Percentiles rank a stretch among this genome's conserved stretches.
Conservation (phyloP, 2,888 invertebrate genomes). For the Drosophila macrospina region DNA sequence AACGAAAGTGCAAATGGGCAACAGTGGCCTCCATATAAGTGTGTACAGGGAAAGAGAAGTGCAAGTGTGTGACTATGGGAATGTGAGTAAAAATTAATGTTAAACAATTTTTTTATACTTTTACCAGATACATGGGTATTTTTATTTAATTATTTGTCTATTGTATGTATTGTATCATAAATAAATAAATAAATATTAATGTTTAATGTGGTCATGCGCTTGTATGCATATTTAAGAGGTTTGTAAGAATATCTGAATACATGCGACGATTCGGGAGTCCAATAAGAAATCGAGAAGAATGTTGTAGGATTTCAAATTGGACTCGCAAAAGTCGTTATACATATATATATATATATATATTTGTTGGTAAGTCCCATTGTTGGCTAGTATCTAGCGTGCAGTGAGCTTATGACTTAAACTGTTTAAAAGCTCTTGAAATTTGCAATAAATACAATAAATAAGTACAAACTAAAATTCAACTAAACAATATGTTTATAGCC, state of each 20-base stretch:
- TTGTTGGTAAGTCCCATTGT: conserved; percentile 48
- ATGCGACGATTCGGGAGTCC: conserved; percentile 85
- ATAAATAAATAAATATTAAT: conserved; percentile 46
- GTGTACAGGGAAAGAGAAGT: not conserved
- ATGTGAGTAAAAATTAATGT: not conserved
- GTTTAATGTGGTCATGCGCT: conserved; percentile 12
- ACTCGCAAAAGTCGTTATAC: conserved; percentile 84
- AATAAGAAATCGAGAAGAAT: conserved; percentile 79
- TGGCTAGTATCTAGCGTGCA: conserved; percentile 53
- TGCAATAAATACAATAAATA: conserved; percentile 59
- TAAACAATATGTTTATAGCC: conserved; percentile 36
- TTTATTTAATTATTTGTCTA: conserved; percentile 42
- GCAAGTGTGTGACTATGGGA: not conserved
- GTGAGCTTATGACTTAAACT: conserved; percentile 51
- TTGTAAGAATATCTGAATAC: conserved; percentile 55
- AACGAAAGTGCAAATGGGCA: not conserved
- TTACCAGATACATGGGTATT: conserved; percentile 32
- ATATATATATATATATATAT: conserved; percentile 15
- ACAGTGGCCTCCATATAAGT: not conserved
- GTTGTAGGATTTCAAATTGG: conserved; percentile 83
- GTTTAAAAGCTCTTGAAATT: conserved; percentile 21
- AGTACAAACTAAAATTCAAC: conserved; percentile 69
- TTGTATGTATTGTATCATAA: conserved; percentile 24
- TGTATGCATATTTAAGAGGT: conserved; percentile 34
- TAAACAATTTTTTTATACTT: conserved; percentile 13